phyloP scores from a whole-genome alignment of 1,140 invertebrate species.

The Sitophilus oryzae region DNA sequence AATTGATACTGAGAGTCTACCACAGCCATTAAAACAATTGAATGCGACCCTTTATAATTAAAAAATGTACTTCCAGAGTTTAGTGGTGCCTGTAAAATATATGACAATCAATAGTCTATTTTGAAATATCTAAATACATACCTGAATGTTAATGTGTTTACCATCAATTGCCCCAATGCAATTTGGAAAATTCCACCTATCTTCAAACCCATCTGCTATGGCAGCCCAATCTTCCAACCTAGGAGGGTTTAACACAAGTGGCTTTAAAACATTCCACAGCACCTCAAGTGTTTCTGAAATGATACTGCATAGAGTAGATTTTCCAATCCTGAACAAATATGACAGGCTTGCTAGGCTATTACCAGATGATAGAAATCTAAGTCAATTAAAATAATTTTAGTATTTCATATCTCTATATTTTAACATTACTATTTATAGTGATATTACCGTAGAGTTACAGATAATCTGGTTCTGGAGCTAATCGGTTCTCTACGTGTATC shows the following conservation, averaged over 20 bases:
- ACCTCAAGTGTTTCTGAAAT: constrained; percentile 4
- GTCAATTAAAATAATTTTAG: neutral
- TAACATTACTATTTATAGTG: neutral
- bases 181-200: constrained; percentile 31
- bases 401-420: neutral
- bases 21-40: constrained; percentile 44
- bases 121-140: neutral
- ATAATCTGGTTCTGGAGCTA: neutral
- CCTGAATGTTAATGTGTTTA: constrained; percentile 21
- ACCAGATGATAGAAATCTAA: neutral
- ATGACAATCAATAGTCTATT: neutral
- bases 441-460: neutral
- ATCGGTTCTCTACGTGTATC: constrained; percentile 1
- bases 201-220: constrained; percentile 11
- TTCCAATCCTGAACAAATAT: constrained; percentile 2
- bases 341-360: neutral
- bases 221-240: too few relatives aligned
- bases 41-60: constrained; percentile 46
- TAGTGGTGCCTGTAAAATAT: neutral
- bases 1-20: constrained; percentile 45
- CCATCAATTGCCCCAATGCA: constrained; percentile 34
- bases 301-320: neutral
- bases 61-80: constrained; percentile 38
- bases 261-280: neutral
- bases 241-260: constrained; percentile 6